Evolutionary conservation across 1,140 invertebrate genomes (phyloP).

Genomic region (Mercenaria mercenaria): DNA sequence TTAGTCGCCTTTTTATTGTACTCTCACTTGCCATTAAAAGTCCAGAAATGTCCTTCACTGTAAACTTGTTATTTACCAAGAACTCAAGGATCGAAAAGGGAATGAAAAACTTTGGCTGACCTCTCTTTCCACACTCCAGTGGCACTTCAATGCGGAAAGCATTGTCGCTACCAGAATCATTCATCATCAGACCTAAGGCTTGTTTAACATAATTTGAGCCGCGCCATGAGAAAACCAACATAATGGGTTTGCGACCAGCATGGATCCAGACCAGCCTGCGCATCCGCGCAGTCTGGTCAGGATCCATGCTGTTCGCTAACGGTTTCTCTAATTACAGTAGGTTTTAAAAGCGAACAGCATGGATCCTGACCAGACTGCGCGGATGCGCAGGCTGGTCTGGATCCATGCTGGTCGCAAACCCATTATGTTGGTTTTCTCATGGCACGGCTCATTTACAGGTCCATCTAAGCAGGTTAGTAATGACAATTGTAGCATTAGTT

Average conservation of each 20-base stretch:
- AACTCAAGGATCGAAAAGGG: not conserved
- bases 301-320: too few relatives aligned
- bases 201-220: not conserved
- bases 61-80: not conserved
- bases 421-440: too few relatives aligned
- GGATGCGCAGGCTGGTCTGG: too few relatives aligned
- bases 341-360: too few relatives aligned
- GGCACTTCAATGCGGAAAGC: not conserved
- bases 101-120: not conserved
- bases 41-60: not conserved
- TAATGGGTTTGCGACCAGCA: too few relatives aligned
- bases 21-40: not conserved
- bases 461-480: constrained; percentile 4
- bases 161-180: not conserved
- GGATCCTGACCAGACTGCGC: too few relatives aligned
- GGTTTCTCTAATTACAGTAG: too few relatives aligned
- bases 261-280: too few relatives aligned
- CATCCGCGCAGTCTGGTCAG: too few relatives aligned
- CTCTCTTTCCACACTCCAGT: not conserved
- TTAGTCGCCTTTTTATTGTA: not conserved
- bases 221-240: too few relatives aligned
- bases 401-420: too few relatives aligned
- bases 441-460: too few relatives aligned
- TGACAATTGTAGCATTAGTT: not conserved
- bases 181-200: not conserved